Percentiles rank a stretch among this genome's conserved stretches.
Conservation (phyloP, 2,113 vertebrate species). For the Sapayoa aenigma region DNA sequence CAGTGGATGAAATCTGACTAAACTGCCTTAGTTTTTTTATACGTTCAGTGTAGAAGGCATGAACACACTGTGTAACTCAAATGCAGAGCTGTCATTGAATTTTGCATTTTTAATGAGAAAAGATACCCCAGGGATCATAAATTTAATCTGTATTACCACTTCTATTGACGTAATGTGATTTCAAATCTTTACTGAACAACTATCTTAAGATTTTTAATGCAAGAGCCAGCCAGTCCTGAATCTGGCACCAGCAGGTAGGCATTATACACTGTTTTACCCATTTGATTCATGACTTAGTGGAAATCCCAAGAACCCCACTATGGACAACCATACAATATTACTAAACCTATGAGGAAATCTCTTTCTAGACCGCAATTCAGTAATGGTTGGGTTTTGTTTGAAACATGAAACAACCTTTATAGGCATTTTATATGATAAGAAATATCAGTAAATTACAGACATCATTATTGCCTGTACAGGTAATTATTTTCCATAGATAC, state of each 20-base stretch:
- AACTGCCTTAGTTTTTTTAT: not conserved
- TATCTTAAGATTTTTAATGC: not conserved
- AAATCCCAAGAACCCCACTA: slow-evolving; percentile 29
- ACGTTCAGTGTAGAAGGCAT: not conserved
- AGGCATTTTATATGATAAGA: slow-evolving; percentile 42
- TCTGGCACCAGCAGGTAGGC: not conserved
- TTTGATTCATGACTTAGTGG: not conserved
- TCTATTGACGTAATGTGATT: not conserved
- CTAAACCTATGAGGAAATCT: not conserved
- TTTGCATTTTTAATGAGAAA: not conserved
- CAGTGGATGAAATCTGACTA: not conserved
- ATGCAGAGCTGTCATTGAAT: slow-evolving; percentile 11
- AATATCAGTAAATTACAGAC: not conserved
- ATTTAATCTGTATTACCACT: not conserved
- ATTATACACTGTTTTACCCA: not conserved
- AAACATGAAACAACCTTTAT: not conserved
- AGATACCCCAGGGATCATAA: not conserved
- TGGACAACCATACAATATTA: not conserved
- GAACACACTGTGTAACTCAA: not conserved
- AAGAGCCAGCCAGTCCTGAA: not conserved
- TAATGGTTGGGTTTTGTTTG: slow-evolving; percentile 8
- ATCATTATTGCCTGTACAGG: not conserved
- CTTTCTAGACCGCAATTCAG: not conserved
- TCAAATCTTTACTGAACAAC: not conserved
- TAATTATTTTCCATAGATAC: not conserved